A percentile compares a stretch with the other conserved stretches of the same genome.
Evolutionary conservation across 1,140 invertebrate species (phyloP).

Genomic region (Pachyrhynchus sulphureomaculatus): DNA sequence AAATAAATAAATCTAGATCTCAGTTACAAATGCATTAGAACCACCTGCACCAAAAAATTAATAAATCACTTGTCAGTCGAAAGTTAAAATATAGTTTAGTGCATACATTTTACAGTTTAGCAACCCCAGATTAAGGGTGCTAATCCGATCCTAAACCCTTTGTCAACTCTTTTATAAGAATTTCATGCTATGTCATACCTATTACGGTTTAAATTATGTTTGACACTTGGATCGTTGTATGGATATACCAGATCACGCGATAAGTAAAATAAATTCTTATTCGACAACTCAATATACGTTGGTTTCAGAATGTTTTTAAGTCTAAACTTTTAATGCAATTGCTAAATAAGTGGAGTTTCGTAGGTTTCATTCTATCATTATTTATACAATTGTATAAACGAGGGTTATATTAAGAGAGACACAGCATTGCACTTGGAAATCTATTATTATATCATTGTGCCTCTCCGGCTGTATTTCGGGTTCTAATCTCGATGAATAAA

Average conservation of each 20-base stretch:
- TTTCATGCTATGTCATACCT: conserved; percentile 6
- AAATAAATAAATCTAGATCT: no score
- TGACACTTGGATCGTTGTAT: neutral
- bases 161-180: conserved; percentile 3
- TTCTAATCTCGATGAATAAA: no score
- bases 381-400: no score
- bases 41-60: neutral
- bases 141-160: neutral
- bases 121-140: neutral
- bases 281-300: neutral
- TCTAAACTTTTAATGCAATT: no score
- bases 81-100: neutral
- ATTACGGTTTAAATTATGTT: neutral
- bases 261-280: neutral
- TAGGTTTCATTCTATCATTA: no score
- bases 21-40: no score
- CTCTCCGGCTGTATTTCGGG: no score
- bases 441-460: no score
- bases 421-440: no score
- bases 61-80: neutral
- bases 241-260: neutral
- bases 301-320: no score
- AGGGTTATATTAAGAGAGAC: no score
- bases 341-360: no score
- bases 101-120: neutral